Evolutionary conservation across 2,888 invertebrate genomes (phyloP), one percentile per base, ranked within the genome.

Genomic region (Drosophila peninsularis): DNA sequence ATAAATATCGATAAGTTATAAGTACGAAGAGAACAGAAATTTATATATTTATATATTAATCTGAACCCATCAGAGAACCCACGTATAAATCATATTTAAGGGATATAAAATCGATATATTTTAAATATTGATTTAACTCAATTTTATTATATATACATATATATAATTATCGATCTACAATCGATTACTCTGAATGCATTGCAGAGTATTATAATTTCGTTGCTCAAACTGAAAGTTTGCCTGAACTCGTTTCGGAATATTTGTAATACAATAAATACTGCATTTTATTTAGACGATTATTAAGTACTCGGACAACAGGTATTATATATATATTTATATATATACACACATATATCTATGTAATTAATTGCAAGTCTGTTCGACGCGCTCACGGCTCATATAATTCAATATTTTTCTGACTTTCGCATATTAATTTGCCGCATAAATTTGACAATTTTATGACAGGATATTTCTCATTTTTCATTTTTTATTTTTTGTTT

Each of bases 391-490:
- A 45, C 61, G 54, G 37, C 58, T 62, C 72, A 60, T 5, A 53
- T 72, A 60, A 77, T 62, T 77, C 52, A 65, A 60, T 53, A 58
- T 42, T 36, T 52, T 60, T 34, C 19, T 55, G 47, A 42, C 55
- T 47, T 72, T 69, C 36, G 60, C 64, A 73, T 60, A 68, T 62
- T 55, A 56, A 83, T 68, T 73, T 69, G 52, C 36, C 50, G 27
- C 71, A 87, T 82, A 84, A 82, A 88, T 84, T 69, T 47, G 27
- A 55, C 62, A 75, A 66, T 50, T 75, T 82, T 78, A 78, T 85
- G 82, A 71, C 85, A 85, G 85, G 72, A 88, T 61, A 79, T 57
- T 67, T 78, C n/a, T 50, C 14, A 13, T 21, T 30, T 19, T 36
- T n/a, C 3, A 1, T 10, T 62, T 27, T 52, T 17, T 14, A 41